These are phyloP conservation scores for Corydoras maculifer DNA, from an alignment of 2,113 vertebrate species.

Conservation along the genomic window DNA sequence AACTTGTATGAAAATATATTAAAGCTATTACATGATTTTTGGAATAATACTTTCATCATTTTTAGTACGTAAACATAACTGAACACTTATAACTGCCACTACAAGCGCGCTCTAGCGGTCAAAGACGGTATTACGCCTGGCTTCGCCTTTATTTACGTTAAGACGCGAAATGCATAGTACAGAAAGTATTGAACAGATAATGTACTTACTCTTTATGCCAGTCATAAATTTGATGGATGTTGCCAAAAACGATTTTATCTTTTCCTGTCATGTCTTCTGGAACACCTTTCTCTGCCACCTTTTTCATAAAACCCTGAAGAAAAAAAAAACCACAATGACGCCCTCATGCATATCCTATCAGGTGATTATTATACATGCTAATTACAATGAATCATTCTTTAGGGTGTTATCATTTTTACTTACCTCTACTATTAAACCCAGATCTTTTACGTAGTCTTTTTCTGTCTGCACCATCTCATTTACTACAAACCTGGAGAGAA, in stretches of 20 bases:
- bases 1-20: no score
- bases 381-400: no score
- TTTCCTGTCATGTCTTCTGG: slow-evolving; percentile 41
- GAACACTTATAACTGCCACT: no score
- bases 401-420: slow-evolving; percentile 41
- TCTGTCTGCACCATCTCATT: slow-evolving; percentile 95
- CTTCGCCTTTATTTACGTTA: no score
- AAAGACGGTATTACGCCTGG: no score
- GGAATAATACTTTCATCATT: no score
- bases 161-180: no score
- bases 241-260: slow-evolving; percentile 90
- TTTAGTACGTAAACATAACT: no score
- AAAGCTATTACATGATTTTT: no score
- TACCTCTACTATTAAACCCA: slow-evolving; percentile 90
- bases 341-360: neutral
- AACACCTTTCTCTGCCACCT: neutral
- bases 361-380: no score
- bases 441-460: slow-evolving; percentile 93
- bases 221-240: slow-evolving; percentile 83
- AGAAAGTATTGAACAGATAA: neutral
- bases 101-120: no score
- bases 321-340: neutral
- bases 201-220: slow-evolving; percentile 88
- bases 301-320: neutral
- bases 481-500: slow-evolving; percentile 80